These are phyloP conservation scores for Chloropsis cyanopogon DNA, from an alignment of 2,113 vertebrate species.

Conservation along the genomic window DNA sequence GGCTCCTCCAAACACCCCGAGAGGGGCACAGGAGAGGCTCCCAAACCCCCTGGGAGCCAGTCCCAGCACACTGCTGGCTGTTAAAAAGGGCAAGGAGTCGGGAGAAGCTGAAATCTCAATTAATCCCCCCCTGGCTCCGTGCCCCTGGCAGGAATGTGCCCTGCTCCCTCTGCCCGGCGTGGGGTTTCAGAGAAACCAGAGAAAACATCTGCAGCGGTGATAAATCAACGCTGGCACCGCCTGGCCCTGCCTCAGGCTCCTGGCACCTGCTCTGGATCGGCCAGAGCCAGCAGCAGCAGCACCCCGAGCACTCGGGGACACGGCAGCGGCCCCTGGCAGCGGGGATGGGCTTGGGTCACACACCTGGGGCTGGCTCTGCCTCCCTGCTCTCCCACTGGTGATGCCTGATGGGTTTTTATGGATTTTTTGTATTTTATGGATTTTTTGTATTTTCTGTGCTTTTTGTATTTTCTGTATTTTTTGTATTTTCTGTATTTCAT, in stretches of 20 bases:
- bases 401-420: no score
- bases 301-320: neutral
- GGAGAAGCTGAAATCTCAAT: neutral
- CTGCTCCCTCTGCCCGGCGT: neutral
- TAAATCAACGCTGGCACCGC: neutral
- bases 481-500: no score
- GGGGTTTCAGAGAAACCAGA: neutral
- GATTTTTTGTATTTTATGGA: no score
- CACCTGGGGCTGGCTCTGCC: neutral
- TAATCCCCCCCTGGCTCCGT: neutral
- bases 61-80: fast-evolving
- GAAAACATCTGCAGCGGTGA: neutral
- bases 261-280: neutral
- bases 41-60: neutral
- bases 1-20: conserved; percentile 44
- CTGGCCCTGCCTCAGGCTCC: neutral
- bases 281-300: neutral
- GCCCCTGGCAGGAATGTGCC: neutral
- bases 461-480: no score
- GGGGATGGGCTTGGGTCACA: neutral
- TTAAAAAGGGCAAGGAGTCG: neutral
- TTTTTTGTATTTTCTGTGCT: no score
- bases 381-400: no score
- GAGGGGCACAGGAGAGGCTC: neutral
- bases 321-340: neutral